Base-by-base conservation (phyloP, 2,113 vertebrate genomes). In the Hippocampus zosterae region DNA sequence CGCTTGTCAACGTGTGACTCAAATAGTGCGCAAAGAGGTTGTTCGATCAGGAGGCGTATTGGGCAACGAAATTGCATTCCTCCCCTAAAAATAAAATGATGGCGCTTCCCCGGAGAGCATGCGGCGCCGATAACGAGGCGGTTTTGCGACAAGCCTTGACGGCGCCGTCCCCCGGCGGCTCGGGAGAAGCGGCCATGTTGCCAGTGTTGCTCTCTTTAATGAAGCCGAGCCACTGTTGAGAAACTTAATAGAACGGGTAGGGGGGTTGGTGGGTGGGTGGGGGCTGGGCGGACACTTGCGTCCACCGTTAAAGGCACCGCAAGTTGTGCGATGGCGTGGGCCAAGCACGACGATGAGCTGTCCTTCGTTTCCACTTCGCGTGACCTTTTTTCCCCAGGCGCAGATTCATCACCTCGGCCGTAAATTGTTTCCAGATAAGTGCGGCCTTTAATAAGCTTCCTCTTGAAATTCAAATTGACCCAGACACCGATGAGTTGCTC, bases 71-170 rank as follows among this genome's bases (percentile, higher is more conserved):
- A 84, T 80, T 56, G 79, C 33, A 23, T 67, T 66, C 71, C 42
- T 57, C 29, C 67, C 61, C 78, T 72, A 83, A 80, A 86, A 86
- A 86, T 88, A 86, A 76, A 87, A 82, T 33, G 37, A 56, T 72
- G 71, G 68, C 23, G 1, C 61, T 71, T 81, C 78, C 83, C 86
- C 29, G 0, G 73, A 81, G 82, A 85, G 68, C 75, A 69, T 63
- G 72, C 67, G 80, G 71, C 61, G 59, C 73, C 62, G 72, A 82
- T 82, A 80, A 85, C 70, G 68, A 83, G 80, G 50, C 5, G 65
- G 73, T 83, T 59, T 64, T 76, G 29, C 65, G 67, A 27, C 70
- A 33, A 53, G 53, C 59, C 57, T 46, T 9, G 52, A 53, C 40
- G 23, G 55, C 12, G 65, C n/a, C 59, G 15, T 67, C 29, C 56